These are phyloP conservation scores for Chinchilla lanigera DNA, from an alignment of 2,113 vertebrate genomes.

Conservation along the genomic window DNA sequence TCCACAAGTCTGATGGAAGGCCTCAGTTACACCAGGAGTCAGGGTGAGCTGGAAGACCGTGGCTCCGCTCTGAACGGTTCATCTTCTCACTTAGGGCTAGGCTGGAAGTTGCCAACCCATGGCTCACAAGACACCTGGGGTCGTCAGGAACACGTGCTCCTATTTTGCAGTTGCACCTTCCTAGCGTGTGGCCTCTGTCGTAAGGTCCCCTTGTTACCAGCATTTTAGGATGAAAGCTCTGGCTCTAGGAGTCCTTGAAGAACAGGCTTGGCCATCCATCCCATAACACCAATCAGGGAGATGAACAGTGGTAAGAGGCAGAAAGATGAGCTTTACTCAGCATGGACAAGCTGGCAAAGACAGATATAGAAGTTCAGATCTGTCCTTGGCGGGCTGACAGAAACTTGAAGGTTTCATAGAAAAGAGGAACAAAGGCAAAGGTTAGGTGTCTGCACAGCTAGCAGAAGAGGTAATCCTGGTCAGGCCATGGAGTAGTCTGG, in stretches of 20 bases:
- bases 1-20: neutral
- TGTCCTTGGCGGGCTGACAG: neutral
- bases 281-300: neutral
- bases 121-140: neutral
- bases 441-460: neutral
- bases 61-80: neutral
- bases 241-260: neutral
- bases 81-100: neutral
- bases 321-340: neutral
- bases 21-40: neutral
- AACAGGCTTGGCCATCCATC: neutral
- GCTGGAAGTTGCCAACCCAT: neutral
- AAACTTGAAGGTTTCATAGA: neutral
- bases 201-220: neutral
- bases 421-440: neutral
- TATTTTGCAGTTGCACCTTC: neutral
- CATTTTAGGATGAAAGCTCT: neutral
- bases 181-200: neutral
- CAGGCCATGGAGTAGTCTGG: neutral
- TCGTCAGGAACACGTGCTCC: neutral
- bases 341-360: neutral
- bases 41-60: neutral
- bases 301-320: neutral
- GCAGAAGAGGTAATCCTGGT: neutral
- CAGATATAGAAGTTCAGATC: neutral